Conservation (phyloP, 2,888 invertebrate genomes). For the Fragum fragum region DNA sequence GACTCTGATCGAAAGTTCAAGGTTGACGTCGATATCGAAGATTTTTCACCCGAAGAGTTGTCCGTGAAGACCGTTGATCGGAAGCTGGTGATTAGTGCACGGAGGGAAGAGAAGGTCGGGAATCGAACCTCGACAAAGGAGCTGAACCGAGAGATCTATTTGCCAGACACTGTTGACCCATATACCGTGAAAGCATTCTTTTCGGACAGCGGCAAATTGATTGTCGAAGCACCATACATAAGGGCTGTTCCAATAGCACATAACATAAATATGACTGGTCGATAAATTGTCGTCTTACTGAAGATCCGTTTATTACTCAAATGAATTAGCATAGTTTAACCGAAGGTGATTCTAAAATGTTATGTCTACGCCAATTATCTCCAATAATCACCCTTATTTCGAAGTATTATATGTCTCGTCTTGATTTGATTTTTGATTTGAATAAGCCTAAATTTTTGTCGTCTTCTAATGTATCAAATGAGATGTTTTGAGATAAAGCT, state of each 20-base stretch:
- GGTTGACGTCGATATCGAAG: slow-evolving; percentile 84
- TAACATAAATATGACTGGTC: slow-evolving; percentile 43
- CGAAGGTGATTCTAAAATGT: too few species aligned
- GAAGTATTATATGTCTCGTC: too few species aligned
- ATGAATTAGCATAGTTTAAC: too few species aligned
- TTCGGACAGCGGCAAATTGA: slow-evolving; percentile 84
- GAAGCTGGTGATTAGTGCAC: slow-evolving; percentile 83
- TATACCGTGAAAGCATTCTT: slow-evolving; percentile 85
- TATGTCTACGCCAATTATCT: too few species aligned
- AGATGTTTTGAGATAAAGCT: too few species aligned
- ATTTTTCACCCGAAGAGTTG: slow-evolving; percentile 85
- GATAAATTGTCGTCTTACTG: slow-evolving; percentile 32
- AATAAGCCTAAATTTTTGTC: too few species aligned
- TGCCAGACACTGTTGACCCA: slow-evolving; percentile 86
- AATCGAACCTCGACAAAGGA: slow-evolving; percentile 83
- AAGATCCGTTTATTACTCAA: too few species aligned
- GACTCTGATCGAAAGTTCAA: slow-evolving; percentile 81
- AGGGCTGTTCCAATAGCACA: slow-evolving; percentile 59
- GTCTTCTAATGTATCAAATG: too few species aligned
- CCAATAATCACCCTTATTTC: too few species aligned
- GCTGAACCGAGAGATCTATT: slow-evolving; percentile 84
- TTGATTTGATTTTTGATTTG: too few species aligned
- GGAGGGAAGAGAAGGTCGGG: slow-evolving; percentile 82
- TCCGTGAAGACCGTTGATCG: slow-evolving; percentile 84
- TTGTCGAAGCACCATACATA: slow-evolving; percentile 84